phyloP scores from a whole-genome alignment of 1,140 invertebrate genomes.

The Phymorhynchus buccinoides region DNA sequence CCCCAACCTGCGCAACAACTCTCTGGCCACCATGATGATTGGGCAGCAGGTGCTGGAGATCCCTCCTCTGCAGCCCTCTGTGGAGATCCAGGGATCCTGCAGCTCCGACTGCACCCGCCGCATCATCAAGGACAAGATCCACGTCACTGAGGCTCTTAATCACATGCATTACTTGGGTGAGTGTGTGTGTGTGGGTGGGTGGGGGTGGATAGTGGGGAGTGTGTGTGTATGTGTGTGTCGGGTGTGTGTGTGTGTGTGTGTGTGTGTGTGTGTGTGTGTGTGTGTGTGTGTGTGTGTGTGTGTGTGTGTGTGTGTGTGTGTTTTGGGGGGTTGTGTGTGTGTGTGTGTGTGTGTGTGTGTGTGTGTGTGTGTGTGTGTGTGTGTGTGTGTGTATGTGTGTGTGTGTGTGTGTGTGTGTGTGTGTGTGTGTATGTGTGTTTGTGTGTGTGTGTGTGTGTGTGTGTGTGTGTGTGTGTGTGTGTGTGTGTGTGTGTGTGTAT shows the following conservation, averaged over 20 bases:
- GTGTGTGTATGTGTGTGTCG: not conserved
- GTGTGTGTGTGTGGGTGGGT: not conserved
- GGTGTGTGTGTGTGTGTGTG: no score
- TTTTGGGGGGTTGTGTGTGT: no score
- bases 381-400: not conserved
- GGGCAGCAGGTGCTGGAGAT: conserved; percentile 53
- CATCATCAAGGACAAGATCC: conserved; percentile 41
- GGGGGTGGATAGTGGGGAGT: not conserved
- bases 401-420: not conserved
- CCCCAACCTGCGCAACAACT: conserved; percentile 34
- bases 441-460: not conserved
- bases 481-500: not conserved
- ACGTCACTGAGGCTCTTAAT: conserved; percentile 49
- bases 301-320: conserved; percentile 3
- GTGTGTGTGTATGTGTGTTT: not conserved
- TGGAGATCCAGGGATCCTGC: conserved; percentile 40
- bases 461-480: not conserved
- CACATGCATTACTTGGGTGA: conserved; percentile 56
- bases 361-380: no score
- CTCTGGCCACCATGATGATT: conserved; percentile 43
- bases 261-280: not conserved
- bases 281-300: conserved; percentile 17
- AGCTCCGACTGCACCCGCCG: conserved; percentile 39
- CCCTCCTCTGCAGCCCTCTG: conserved; percentile 38
- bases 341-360: not conserved